Percentiles rank a stretch among this genome's conserved stretches.
phyloP scores from a whole-genome alignment of 2,888 invertebrate species.

The Drosophila setosimentum region DNA sequence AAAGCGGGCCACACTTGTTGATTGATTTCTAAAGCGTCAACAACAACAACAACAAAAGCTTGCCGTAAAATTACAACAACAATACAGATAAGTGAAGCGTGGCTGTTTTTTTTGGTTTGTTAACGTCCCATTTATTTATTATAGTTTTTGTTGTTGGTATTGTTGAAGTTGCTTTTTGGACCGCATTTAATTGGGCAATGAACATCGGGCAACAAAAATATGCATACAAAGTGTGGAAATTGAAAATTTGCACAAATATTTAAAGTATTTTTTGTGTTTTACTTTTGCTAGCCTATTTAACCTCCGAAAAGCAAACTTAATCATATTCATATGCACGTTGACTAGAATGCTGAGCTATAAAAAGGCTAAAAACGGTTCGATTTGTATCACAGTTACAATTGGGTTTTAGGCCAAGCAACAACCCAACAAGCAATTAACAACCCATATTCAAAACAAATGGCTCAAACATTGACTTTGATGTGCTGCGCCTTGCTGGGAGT shows the following conservation, averaged over 20 bases:
- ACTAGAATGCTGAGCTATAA: conserved; percentile 57
- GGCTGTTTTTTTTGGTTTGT: conserved; percentile 29
- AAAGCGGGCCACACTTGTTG: conserved; percentile 78
- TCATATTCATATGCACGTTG: conserved; percentile 28
- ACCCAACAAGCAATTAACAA: conserved; percentile 17
- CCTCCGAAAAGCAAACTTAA: conserved; percentile 57
- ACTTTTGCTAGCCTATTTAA: conserved; percentile 72
- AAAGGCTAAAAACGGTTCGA: conserved; percentile 23
- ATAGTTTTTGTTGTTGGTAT: conserved; percentile 13
- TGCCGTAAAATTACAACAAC: conserved; percentile 10
- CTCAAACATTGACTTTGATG: conserved; percentile 42
- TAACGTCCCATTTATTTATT: conserved; percentile 65
- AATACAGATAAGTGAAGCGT: conserved; percentile 46
- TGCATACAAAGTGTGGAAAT: conserved; percentile 64
- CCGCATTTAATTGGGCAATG: conserved; percentile 67
- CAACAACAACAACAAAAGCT: conserved; percentile 13
- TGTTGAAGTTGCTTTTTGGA: conserved; percentile 33
- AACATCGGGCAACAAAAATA: conserved; percentile 28
- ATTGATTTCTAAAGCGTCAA: conserved; percentile 64
- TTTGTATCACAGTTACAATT: conserved; percentile 59
- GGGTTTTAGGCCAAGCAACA: conserved; percentile 46
- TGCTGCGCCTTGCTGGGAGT: conserved; percentile 61
- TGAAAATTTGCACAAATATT: conserved; percentile 74
- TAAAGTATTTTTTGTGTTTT: conserved; percentile 52
- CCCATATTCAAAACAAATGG: conserved; percentile 33